phyloP scores from a whole-genome alignment of 2,113 vertebrate species.

The Nansenia antarctica region DNA sequence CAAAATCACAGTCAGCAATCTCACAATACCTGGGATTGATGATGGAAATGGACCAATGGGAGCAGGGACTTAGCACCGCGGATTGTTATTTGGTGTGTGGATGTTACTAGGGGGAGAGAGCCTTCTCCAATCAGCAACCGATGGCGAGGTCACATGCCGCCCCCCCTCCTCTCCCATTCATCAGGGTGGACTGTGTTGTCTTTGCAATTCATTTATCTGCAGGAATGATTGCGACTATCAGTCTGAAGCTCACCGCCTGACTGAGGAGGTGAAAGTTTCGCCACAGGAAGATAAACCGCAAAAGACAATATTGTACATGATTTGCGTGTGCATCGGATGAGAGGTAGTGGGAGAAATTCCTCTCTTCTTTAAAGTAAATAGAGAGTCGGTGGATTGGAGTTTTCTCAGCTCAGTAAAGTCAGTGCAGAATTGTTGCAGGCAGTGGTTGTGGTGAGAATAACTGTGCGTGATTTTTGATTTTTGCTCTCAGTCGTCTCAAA shows the following conservation, averaged over 20 bases:
- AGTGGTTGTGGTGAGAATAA: conserved; percentile 71
- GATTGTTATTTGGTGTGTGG: conserved; percentile 89
- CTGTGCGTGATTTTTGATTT: conserved; percentile 69
- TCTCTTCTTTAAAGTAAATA: conserved; percentile 73
- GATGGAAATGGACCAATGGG: conserved; percentile 90
- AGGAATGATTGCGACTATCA: conserved; percentile 99
- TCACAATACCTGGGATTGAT: conserved; percentile 96
- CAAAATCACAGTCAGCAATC: conserved; percentile 85
- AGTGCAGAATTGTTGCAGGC: conserved; percentile 33
- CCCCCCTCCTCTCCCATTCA: conserved; percentile 97
- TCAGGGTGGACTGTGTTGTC: conserved; percentile 99
- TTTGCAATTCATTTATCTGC: conserved; percentile 99
- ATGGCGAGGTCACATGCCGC: conserved; percentile 79
- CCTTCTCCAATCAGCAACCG: conserved; percentile 78
- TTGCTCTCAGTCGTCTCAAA: conserved; percentile 81
- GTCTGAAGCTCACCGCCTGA: conserved; percentile 99
- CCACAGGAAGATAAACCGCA: conserved; percentile 99
- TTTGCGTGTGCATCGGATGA: conserved; percentile 83
- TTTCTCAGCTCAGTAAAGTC: conserved; percentile 61
- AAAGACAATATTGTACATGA: conserved; percentile 98
- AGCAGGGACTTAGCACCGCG: conserved; percentile 74
- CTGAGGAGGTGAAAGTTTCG: conserved; percentile 99
- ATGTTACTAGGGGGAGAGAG: conserved; percentile 81
- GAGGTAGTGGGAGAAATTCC: conserved; percentile 70
- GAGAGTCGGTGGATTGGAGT: conserved; percentile 72